A percentile compares a stretch with the other conserved stretches of the same genome.
phyloP scores from a whole-genome alignment of 2,113 vertebrate genomes.

The Lepisosteus oculatus region DNA sequence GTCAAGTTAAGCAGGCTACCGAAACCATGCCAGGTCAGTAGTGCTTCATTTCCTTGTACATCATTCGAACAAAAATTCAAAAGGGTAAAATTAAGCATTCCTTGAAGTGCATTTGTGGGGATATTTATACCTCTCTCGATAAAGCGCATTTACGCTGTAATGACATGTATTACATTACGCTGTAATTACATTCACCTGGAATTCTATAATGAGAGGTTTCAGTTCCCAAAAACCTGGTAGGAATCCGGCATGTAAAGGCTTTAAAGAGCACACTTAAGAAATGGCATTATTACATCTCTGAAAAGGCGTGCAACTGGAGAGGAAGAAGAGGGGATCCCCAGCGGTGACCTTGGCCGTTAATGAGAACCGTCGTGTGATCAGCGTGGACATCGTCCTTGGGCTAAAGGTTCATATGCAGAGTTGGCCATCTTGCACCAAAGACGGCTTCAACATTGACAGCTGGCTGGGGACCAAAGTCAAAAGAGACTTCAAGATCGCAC shows the following conservation, averaged over 20 bases:
- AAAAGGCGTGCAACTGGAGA: constrained; percentile 51
- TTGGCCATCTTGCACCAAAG: constrained; percentile 63
- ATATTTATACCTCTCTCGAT: no score
- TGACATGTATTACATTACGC: no score
- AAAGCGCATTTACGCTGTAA: no score
- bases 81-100: no score
- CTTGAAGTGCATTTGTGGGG: no score
- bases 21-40: constrained; percentile 17
- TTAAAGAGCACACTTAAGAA: no score
- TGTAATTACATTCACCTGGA: no score
- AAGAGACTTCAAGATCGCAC: accelerated
- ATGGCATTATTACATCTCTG: no score
- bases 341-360: constrained; percentile 73
- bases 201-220: no score
- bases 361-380: constrained; percentile 45
- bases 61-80: no score
- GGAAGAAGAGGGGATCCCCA: constrained; percentile 64
- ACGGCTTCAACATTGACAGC: constrained; percentile 53
- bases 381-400: constrained; percentile 76
- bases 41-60: not conserved
- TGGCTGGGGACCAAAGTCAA: constrained; percentile 77
- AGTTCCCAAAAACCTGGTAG: no score
- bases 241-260: no score
- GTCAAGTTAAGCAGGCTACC: constrained; percentile 38
- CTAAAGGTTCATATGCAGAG: constrained; percentile 49